Evolutionary conservation across 2,113 vertebrate species (phyloP), one percentile per base, ranked within the genome.

Genomic region (Chaetops frenatus): DNA sequence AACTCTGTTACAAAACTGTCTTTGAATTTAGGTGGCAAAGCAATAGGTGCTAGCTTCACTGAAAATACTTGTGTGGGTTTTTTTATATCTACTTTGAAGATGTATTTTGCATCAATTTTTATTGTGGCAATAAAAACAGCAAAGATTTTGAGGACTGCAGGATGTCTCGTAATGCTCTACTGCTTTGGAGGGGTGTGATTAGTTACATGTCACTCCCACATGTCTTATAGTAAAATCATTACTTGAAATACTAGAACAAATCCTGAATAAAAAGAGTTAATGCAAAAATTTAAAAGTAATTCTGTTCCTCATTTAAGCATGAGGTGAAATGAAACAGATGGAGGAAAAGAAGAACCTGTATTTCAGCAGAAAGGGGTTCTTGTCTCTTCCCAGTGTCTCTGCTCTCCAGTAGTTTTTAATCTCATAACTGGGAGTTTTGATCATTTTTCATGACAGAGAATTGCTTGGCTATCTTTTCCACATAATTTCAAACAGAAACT

Each of bases 401-500:
- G 2, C 28, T 91, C 25, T 51, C 45, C 47, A 21, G 19, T 54
- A 28, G 65, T 88, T 80, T 90, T 92, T 86, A 45, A 61, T 90
- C 78, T 67, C 22, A 20, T 80, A 70, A 79, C 31, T 61, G 29
- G 9, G 48, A 54, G 12, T 15, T 56, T 42, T 71, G 72, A 71
- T 54, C 5, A 54, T 90, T 90, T 94, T 67, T 91, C 54, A 24
- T 42, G 42, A 76, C 19, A 14, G 23, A 61, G 21, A 72, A 67
- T 71, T 90, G 40, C 27, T 79, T 81, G n/a, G 35, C 36, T 92
- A 71, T 40, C 54, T 60, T 50, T 81, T 50, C 44, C 8, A 8
- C 48, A 48, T 50, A 84, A 65, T 91, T 96, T 89, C 80, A 78
- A 95, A 89, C 4, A 7, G 33, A 65, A 92, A 90, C 31, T 31